Conservation (phyloP, 2,113 vertebrate species). For the Pterophyllum scalare region DNA sequence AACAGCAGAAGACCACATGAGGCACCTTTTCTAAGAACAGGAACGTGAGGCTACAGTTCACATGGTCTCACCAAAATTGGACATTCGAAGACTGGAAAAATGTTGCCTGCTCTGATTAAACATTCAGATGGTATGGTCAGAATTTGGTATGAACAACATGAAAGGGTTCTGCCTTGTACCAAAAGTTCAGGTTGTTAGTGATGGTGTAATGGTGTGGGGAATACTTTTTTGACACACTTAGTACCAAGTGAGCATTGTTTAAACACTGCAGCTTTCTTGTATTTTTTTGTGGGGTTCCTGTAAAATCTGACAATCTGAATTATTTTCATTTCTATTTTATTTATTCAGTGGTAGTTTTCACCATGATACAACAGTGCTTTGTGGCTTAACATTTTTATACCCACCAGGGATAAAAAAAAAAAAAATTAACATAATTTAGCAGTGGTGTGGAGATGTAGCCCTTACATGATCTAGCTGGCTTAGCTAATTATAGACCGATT, state of each 20-base stretch:
- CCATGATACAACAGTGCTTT: neutral
- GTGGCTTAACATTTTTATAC: neutral
- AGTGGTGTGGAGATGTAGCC: no score
- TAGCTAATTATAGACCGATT: no score
- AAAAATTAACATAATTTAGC: no score
- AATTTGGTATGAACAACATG: neutral
- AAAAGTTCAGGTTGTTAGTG: neutral
- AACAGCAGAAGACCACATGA: neutral
- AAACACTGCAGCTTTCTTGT: neutral
- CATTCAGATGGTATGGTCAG: neutral
- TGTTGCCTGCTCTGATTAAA: neutral
- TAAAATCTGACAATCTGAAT: neutral
- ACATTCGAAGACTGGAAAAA: neutral
- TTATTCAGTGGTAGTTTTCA: neutral
- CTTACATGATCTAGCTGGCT: no score
- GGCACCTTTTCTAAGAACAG: neutral
- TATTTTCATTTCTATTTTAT: neutral
- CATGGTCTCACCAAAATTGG: neutral
- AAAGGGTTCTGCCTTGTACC: neutral
- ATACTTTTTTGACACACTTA: neutral
- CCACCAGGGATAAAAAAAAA: no score
- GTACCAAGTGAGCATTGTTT: neutral
- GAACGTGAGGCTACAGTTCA: neutral
- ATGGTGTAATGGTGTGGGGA: neutral
- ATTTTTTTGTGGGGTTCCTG: fast-evolving